phyloP scores from a whole-genome alignment of 1,140 invertebrate genomes.

The Forficula auricularia region DNA sequence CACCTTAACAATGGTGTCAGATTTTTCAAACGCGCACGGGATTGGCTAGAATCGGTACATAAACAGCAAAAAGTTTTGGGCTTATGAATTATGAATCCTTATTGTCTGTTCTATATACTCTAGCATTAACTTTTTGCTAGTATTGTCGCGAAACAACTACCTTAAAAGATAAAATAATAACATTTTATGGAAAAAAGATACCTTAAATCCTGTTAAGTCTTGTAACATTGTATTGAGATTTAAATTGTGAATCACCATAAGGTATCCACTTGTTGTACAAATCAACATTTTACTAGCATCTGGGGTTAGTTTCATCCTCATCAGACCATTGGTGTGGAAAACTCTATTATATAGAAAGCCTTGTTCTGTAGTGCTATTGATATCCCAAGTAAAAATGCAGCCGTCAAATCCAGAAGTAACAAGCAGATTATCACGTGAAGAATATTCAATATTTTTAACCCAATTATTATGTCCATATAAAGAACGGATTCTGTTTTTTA shows the following conservation, averaged over 20 bases:
- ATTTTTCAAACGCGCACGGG: too few relatives aligned
- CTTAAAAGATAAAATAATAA: too few relatives aligned
- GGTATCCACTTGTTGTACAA: constrained; percentile 72
- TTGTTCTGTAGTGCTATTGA: constrained; percentile 63
- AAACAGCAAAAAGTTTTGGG: too few relatives aligned
- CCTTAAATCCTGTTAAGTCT: constrained; percentile 73
- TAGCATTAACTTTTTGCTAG: too few relatives aligned
- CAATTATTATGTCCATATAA: constrained; percentile 80
- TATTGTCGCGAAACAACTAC: too few relatives aligned
- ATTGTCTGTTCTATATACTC: too few relatives aligned
- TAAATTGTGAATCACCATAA: constrained; percentile 78
- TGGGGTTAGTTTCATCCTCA: constrained; percentile 72
- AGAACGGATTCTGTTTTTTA: constrained; percentile 55
- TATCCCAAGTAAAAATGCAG: constrained; percentile 86
- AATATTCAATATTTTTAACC: constrained; percentile 94
- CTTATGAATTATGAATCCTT: too few relatives aligned
- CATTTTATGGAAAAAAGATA: constrained; percentile 19
- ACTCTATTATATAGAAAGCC: constrained; percentile 62
- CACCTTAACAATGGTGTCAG: too few relatives aligned
- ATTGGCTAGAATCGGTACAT: too few relatives aligned
- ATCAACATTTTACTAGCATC: constrained; percentile 75
- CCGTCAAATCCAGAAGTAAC: constrained; percentile 86
- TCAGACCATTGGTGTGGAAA: constrained; percentile 65
- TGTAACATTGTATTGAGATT: constrained; percentile 57
- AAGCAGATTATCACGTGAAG: constrained; percentile 62